Percentiles rank a stretch among this genome's conserved stretches.
Evolutionary conservation across 2,797 vertebrate species (phyloP).

Genomic region (Darevskia mixta): DNA sequence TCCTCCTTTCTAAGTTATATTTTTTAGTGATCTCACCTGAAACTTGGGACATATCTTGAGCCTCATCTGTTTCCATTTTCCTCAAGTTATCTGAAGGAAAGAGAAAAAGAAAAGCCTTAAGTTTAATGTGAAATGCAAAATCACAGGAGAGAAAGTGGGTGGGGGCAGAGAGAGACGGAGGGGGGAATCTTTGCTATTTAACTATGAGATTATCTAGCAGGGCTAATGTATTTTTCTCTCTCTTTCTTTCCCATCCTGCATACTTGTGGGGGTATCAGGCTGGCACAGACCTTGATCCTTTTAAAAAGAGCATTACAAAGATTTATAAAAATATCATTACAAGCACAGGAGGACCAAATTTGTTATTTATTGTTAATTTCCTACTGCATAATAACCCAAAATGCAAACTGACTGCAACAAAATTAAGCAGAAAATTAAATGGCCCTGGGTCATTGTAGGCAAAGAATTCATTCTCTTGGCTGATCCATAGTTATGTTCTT

Average conservation of each 20-base stretch:
- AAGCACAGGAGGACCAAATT: slow-evolving; percentile 92
- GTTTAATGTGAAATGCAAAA: slow-evolving; percentile 72
- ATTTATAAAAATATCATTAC: slow-evolving; percentile 94
- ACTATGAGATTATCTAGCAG: slow-evolving; percentile 85
- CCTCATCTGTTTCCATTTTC: slow-evolving; percentile 97
- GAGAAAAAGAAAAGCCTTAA: slow-evolving; percentile 71
- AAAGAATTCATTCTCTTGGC: slow-evolving; percentile 93
- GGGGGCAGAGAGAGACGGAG: slow-evolving; percentile 33
- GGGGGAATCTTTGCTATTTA: slow-evolving; percentile 77
- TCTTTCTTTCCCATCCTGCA: slow-evolving; percentile 81
- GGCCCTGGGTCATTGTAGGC: slow-evolving; percentile 97
- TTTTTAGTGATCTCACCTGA: slow-evolving; percentile 87
- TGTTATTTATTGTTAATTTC: slow-evolving; percentile 99
- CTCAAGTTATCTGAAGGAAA: slow-evolving; percentile 88
- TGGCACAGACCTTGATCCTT: slow-evolving; percentile 87
- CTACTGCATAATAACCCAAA: slow-evolving; percentile 99
- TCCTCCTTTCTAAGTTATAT: slow-evolving; percentile 37
- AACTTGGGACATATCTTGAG: slow-evolving; percentile 97
- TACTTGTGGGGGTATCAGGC: slow-evolving; percentile 82
- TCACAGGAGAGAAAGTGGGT: slow-evolving; percentile 64
- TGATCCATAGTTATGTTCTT: slow-evolving; percentile 98
- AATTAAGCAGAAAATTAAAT: slow-evolving; percentile 99
- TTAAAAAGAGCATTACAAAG: slow-evolving; percentile 94
- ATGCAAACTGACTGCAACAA: slow-evolving; percentile 99
- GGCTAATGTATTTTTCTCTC: slow-evolving; percentile 82